Conservation (phyloP, 2,797 vertebrate genomes). For the Stomatorhinus walkeri region DNA sequence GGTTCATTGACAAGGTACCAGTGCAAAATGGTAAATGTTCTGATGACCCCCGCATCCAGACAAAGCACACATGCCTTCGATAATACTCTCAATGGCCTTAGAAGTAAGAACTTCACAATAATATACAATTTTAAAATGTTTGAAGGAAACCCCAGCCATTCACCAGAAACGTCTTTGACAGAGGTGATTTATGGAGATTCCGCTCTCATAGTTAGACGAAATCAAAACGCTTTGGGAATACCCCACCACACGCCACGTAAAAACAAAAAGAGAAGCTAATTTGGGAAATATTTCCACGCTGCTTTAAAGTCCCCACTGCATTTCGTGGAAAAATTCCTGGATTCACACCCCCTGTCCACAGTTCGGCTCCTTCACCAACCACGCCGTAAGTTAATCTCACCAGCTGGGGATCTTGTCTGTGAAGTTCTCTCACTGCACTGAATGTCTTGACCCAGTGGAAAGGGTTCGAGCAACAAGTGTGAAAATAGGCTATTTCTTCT, state of each 20-base stretch:
- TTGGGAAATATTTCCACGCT: background rate
- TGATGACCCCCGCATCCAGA: background rate
- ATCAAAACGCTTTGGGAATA: background rate
- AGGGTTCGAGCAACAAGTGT: background rate
- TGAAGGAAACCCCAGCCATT: background rate
- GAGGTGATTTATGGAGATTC: background rate
- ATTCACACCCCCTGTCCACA: background rate
- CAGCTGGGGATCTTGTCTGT: background rate
- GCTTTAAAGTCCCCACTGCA: background rate
- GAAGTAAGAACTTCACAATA: background rate
- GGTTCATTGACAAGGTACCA: background rate
- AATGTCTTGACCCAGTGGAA: background rate
- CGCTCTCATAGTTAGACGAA: background rate
- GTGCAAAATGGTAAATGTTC: background rate
- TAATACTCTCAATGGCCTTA: background rate
- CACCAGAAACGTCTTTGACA: background rate
- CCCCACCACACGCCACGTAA: background rate
- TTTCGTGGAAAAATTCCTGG: background rate
- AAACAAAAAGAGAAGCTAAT: background rate
- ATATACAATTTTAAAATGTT: background rate
- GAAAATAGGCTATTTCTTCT: background rate
- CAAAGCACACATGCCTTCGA: background rate
- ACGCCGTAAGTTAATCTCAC: background rate
- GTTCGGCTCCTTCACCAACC: background rate
- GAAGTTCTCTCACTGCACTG: background rate